Evolutionary conservation across 2,888 invertebrate species (phyloP).

Genomic region (Cacoxenus indagator): DNA sequence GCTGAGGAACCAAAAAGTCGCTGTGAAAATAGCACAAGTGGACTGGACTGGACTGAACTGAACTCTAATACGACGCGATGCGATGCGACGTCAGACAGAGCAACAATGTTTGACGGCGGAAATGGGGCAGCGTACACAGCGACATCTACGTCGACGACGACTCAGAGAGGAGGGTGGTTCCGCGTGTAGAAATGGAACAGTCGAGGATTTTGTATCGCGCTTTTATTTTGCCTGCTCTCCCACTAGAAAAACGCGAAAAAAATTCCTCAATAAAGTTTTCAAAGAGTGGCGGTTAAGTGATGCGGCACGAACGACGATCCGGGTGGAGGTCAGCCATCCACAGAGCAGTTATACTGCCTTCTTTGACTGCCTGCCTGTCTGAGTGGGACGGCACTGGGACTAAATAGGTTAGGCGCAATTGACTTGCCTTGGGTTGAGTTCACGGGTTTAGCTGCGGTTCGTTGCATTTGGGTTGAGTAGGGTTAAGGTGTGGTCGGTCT

Average conservation of each 20-base stretch:
- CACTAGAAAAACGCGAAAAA: too few relatives aligned
- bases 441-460: conserved; percentile 1
- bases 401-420: conserved; percentile 43
- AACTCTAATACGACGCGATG: neutral
- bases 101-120: neutral
- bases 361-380: neutral
- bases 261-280: conserved; percentile 23
- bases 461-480: conserved; percentile 13
- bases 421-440: conserved; percentile 26
- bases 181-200: neutral
- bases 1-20: neutral
- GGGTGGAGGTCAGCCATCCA: neutral
- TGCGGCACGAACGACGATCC: neutral
- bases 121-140: conserved; percentile 13
- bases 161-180: too few relatives aligned
- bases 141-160: neutral
- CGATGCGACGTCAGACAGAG: neutral
- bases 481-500: conserved; percentile 21
- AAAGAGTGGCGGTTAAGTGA: conserved; percentile 18
- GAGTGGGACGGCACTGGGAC: conserved; percentile 24
- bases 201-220: neutral
- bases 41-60: neutral
- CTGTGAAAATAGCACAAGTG: neutral
- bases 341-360: neutral
- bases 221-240: neutral